Base-by-base conservation (phyloP, 2,113 vertebrate species). In the Recurvirostra avosetta region DNA sequence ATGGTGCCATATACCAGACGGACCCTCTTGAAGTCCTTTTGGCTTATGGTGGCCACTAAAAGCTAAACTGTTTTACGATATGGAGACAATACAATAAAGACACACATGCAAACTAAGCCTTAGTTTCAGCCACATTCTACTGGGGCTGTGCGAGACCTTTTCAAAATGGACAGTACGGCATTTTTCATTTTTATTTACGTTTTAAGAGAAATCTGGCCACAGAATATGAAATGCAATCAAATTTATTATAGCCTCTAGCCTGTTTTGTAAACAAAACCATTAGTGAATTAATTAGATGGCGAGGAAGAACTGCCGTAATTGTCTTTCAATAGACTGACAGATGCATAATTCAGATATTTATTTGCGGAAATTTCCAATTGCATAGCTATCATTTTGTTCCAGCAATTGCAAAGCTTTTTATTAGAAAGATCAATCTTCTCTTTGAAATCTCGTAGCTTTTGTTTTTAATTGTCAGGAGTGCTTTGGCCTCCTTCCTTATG, bases 231-330 rank as follows among this genome's bases (percentile, higher is more conserved):
- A 59, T 15, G 47, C 47, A 32, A 8, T 96, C 58, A 83, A 73
- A 92, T 67, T 74, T 92, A 67, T 59, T 86, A 26, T 36, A 65
- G 84, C 90, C 80, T 85, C 23, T 47, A 79, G 90, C 58, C 66
- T 55, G 14, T 53, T 59, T 71, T 41, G 85, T 96, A 96, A 96
- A 94, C 77, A 83, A 86, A 94, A 26, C 52, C 63, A 76, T 95
- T 86, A 90, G 38, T 40, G 47, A 80, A 86, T 94, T 94, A 93
- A 86, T 96, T 92, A 77, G 63, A 77, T 80, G 34, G 26, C 0
- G 0, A 90, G 34, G 45, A 22, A 66, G 70, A 72, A 34, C 2
- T 0, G 0, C 27, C 0, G 0, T 70, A 86, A 5, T 68, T 91
- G 76, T 88, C 82, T 79, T 92, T 38, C 41, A 55, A 8, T 71